Evolutionary conservation across 2,888 invertebrate species (phyloP).

Genomic region (Andrena fulva): DNA sequence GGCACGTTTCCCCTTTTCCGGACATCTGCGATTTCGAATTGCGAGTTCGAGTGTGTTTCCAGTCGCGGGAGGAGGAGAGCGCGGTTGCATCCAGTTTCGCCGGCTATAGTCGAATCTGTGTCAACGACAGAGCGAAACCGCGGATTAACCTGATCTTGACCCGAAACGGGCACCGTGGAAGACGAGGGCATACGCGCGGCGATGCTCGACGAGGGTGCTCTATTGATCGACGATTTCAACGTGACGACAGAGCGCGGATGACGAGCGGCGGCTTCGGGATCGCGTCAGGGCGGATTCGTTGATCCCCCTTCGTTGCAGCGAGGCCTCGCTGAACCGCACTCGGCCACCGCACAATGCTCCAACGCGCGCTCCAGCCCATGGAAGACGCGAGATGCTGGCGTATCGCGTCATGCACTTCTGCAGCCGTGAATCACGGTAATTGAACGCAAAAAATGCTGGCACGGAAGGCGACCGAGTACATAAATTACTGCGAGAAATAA

Average conservation of each 20-base stretch:
- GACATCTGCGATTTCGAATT: not conserved
- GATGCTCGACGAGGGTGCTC: constrained; percentile 27
- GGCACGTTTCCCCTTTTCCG: too few relatives aligned
- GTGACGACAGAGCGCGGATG: constrained; percentile 21
- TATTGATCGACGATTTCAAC: constrained; percentile 40
- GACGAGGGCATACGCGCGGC: constrained; percentile 32
- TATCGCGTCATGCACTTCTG: not conserved
- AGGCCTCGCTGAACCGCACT: not conserved
- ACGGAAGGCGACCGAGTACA: not conserved
- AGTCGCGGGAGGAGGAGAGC: not conserved
- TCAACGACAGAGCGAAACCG: constrained; percentile 31
- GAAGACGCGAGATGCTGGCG: constrained; percentile 2
- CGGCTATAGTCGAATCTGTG: constrained; percentile 12
- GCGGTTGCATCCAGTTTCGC: constrained; percentile 1
- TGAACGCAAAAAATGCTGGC: not conserved
- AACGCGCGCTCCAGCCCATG: not conserved
- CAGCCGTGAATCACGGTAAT: constrained; percentile 1
- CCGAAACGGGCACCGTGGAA: constrained; percentile 22
- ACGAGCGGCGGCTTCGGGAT: constrained; percentile 4
- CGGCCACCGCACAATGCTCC: not conserved
- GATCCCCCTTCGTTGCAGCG: not conserved
- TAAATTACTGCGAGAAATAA: not conserved
- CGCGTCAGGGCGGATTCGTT: constrained; percentile 10
- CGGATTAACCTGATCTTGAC: constrained; percentile 48
- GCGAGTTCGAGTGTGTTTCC: not conserved